Conservation (phyloP, 2,797 vertebrate species). For the Clarias fuscus region DNA sequence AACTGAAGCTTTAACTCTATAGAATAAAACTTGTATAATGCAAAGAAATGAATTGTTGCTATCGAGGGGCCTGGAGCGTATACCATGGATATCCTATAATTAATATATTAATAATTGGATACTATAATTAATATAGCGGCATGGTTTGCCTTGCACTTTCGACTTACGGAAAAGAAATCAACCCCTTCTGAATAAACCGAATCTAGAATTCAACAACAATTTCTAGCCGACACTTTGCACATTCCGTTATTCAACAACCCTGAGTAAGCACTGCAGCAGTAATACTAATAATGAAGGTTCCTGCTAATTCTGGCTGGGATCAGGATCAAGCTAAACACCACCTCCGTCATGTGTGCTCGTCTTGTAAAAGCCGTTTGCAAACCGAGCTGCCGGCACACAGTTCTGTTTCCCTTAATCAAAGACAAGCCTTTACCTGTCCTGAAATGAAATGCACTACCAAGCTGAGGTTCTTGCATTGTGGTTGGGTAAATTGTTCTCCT, state of each 20-base stretch:
- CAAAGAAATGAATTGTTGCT: not conserved
- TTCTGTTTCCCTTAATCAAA: conserved; percentile 58
- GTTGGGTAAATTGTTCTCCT: conserved; percentile 13
- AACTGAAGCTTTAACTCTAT: not conserved
- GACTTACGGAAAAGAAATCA: not conserved
- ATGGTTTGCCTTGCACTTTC: not conserved
- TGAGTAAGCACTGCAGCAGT: not conserved
- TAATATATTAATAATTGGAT: too few relatives aligned
- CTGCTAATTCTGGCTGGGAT: conserved; percentile 19
- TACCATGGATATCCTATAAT: too few relatives aligned
- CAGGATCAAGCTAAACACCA: conserved; percentile 17
- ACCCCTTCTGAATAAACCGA: not conserved
- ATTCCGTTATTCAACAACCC: not conserved
- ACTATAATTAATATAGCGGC: not conserved
- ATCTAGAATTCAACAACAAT: not conserved
- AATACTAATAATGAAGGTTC: not conserved
- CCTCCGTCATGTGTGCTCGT: not conserved
- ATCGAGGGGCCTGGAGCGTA: too few relatives aligned
- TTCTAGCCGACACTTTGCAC: not conserved
- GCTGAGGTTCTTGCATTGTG: conserved; percentile 26
- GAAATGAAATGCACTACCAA: conserved; percentile 31
- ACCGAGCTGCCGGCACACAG: conserved; percentile 32
- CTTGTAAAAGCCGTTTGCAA: conserved; percentile 33
- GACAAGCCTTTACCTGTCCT: conserved; percentile 65
- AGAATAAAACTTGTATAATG: not conserved